These are phyloP conservation scores for Blastomussa wellsi DNA, from an alignment of 92 coral and sea anemone species.

Conservation along the genomic window DNA sequence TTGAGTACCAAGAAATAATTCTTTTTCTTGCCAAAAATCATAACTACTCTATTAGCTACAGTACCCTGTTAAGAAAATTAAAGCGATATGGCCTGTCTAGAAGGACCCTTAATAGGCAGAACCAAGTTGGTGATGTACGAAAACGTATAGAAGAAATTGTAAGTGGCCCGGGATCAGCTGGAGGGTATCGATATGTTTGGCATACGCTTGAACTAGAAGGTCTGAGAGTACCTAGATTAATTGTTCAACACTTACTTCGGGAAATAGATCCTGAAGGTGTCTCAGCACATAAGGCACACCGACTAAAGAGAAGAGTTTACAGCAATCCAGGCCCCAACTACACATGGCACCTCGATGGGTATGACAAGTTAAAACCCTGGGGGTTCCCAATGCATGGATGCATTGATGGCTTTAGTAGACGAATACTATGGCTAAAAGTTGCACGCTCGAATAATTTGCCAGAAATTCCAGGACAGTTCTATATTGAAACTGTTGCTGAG, in stretches of 20 bases:
- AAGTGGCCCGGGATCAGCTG: constrained; percentile 36
- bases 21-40: no score
- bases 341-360: constrained; percentile 74
- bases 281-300: constrained; percentile 29
- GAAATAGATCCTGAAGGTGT: constrained; percentile 57
- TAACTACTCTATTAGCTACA: no score
- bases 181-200: constrained; percentile 28
- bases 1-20: no score
- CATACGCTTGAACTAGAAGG: constrained; percentile 29
- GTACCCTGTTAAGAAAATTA: no score
- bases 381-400: constrained; percentile 74
- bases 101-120: no score
- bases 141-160: constrained; percentile 36
- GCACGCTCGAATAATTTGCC: constrained; percentile 68
- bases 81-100: no score
- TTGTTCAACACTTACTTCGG: constrained; percentile 37
- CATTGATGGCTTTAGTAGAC: constrained; percentile 65
- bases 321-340: constrained; percentile 49
- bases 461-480: constrained; percentile 54
- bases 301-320: constrained; percentile 19
- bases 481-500: constrained; percentile 51
- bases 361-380: constrained; percentile 65
- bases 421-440: constrained; percentile 67
- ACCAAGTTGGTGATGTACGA: no score
- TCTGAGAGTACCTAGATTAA: constrained; percentile 40